A percentile compares a stretch with the other conserved stretches of the same genome.
Conservation (phyloP, 2,113 vertebrate species). For the Trochalopteron elliotii region DNA sequence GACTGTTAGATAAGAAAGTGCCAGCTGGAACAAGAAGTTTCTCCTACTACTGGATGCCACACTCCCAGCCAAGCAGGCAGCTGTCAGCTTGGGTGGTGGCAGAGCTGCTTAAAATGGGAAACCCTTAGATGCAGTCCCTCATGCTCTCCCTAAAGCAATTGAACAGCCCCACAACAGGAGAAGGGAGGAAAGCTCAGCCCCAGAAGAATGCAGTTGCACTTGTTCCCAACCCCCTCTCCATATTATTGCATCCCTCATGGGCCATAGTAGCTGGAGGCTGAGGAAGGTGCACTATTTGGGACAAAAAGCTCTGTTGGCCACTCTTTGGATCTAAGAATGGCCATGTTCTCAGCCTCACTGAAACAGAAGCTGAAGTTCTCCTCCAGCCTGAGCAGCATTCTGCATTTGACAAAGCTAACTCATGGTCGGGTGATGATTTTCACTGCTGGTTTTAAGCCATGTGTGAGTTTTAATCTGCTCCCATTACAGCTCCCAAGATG, state of each 20-base stretch:
- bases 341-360: neutral
- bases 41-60: conserved; percentile 81
- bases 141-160: neutral
- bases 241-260: neutral
- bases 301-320: neutral
- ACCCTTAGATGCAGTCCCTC: conserved; percentile 37
- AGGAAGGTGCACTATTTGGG: neutral
- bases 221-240: neutral
- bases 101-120: conserved; percentile 60
- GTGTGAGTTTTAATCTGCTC: neutral
- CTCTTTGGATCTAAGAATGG: neutral
- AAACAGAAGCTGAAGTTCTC: neutral
- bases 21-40: conserved; percentile 88
- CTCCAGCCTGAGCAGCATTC: neutral
- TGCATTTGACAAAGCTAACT: neutral
- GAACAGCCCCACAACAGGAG: neutral
- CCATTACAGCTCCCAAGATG: neutral
- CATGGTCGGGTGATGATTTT: neutral
- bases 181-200: neutral
- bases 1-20: conserved; percentile 86
- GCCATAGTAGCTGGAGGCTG: rapidly evolving
- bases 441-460: neutral
- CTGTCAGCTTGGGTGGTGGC: conserved; percentile 80
- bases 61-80: conserved; percentile 83
- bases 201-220: neutral